A percentile compares a stretch with the other conserved stretches of the same genome.
phyloP scores from a whole-genome alignment of 1,140 invertebrate genomes.

The Dinothrombium tinctorium region DNA sequence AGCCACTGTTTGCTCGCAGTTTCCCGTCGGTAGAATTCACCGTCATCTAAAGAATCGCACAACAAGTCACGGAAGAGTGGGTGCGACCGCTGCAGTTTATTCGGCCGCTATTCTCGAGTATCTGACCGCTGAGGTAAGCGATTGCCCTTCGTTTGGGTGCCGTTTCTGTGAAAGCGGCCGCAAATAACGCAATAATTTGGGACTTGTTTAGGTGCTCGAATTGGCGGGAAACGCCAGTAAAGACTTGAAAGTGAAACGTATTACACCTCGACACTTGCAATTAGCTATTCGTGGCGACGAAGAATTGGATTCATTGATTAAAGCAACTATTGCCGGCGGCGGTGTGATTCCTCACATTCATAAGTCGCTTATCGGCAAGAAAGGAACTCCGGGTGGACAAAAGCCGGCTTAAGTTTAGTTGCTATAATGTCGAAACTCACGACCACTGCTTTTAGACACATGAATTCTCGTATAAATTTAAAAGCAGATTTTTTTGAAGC shows the following conservation, averaged over 20 bases:
- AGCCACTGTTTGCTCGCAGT: slow-evolving; percentile 34
- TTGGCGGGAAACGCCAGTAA: slow-evolving; percentile 87
- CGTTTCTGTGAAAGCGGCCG: not conserved
- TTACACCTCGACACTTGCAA: slow-evolving; percentile 95
- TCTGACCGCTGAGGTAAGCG: slow-evolving; percentile 81
- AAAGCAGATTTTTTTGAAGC: no score
- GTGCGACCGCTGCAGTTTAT: slow-evolving; percentile 95
- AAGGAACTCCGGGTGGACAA: slow-evolving; percentile 32
- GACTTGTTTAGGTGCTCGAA: slow-evolving; percentile 24
- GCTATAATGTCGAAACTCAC: no score
- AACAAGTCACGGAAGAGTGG: slow-evolving; percentile 92
- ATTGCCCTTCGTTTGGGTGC: not conserved
- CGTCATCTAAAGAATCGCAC: slow-evolving; percentile 95
- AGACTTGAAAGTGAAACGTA: slow-evolving; percentile 98
- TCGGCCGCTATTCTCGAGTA: slow-evolving; percentile 98
- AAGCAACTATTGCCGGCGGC: slow-evolving; percentile 97
- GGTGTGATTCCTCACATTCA: slow-evolving; percentile 98
- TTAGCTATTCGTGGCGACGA: slow-evolving; percentile 96
- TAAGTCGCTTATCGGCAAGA: slow-evolving; percentile 96
- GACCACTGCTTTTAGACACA: no score
- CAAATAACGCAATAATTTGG: no score
- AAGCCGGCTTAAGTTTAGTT: slow-evolving; percentile 2
- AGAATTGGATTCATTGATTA: slow-evolving; percentile 95
- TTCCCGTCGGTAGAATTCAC: slow-evolving; percentile 96
- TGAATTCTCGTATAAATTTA: no score